Percentiles rank a stretch among this genome's conserved stretches.
Evolutionary conservation across 1,140 invertebrate species (phyloP).

Genomic region (Brachionus rubens): DNA sequence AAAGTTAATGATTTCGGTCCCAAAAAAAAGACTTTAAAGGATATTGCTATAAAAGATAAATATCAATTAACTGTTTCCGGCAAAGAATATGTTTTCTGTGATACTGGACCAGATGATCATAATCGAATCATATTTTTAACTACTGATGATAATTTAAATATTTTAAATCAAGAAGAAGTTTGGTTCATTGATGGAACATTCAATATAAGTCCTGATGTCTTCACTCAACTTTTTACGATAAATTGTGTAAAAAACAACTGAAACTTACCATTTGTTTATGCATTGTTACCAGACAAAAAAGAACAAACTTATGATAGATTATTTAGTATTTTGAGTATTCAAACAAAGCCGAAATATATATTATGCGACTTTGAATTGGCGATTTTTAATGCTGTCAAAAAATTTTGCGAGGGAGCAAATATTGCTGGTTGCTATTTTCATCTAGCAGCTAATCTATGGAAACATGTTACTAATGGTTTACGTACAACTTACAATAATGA

Average conservation of each 20-base stretch:
- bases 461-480: slow-evolving; percentile 18
- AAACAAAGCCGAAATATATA: slow-evolving; percentile 16
- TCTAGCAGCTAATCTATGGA: slow-evolving; percentile 12
- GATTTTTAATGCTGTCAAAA: slow-evolving; percentile 1
- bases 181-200: slow-evolving; percentile 16
- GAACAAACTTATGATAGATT: slow-evolving; percentile 8
- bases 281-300: slow-evolving; percentile 15
- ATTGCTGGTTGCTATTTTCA: slow-evolving; percentile 7
- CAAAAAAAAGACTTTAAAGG: too few relatives aligned
- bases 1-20: too few relatives aligned
- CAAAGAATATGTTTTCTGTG: too few relatives aligned
- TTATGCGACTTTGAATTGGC: slow-evolving; percentile 9
- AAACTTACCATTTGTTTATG: slow-evolving; percentile 13
- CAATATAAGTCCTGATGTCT: slow-evolving; percentile 7
- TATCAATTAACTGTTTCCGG: too few relatives aligned
- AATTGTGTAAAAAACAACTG: slow-evolving; percentile 14
- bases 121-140: background rate
- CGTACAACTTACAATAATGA: slow-evolving; percentile 4
- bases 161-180: slow-evolving; percentile 1
- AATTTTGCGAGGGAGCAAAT: background rate
- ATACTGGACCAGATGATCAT: too few relatives aligned
- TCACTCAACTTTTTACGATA: slow-evolving; percentile 10
- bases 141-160: background rate
- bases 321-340: slow-evolving; percentile 5
- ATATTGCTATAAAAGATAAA: too few relatives aligned